Conservation (phyloP, 1,140 invertebrate species). For the Brachionus manjavacas region DNA sequence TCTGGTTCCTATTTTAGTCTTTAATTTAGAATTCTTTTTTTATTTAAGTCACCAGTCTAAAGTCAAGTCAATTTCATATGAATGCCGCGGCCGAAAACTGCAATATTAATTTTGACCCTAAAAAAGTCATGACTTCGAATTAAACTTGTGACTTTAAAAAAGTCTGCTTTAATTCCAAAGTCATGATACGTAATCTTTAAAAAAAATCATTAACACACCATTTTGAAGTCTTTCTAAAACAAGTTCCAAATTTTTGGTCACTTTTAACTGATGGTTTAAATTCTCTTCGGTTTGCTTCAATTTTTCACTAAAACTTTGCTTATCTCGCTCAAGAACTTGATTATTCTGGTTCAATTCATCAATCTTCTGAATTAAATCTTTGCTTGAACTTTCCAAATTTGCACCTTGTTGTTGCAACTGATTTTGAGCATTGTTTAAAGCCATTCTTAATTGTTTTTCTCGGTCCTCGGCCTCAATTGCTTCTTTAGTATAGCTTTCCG, state of each 20-base stretch:
- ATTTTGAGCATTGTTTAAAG: not conserved
- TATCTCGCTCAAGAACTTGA: not conserved
- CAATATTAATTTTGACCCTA: no score
- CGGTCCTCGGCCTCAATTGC: slow-evolving; percentile 31
- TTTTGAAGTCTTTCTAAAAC: slow-evolving; percentile 40
- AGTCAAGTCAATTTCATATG: no score
- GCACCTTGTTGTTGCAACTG: slow-evolving; percentile 18
- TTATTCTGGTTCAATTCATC: not conserved
- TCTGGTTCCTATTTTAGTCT: no score
- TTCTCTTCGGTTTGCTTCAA: slow-evolving; percentile 34
- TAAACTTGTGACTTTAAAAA: not conserved
- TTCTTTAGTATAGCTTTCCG: slow-evolving; percentile 21
- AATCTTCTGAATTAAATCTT: not conserved
- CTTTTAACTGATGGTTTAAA: slow-evolving; percentile 38
- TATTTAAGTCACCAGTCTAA: no score
- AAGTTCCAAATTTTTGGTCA: slow-evolving; percentile 39
- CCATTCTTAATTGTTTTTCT: slow-evolving; percentile 13
- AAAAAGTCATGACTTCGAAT: no score
- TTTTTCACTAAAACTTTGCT: not conserved
- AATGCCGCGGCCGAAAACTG: no score
- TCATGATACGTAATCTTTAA: no score
- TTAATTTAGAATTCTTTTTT: no score
- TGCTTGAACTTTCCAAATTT: not conserved
- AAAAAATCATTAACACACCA: not conserved
- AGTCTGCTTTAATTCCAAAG: not conserved